Base-by-base conservation (phyloP, 2,888 invertebrate species). In the Ophion costatus region DNA sequence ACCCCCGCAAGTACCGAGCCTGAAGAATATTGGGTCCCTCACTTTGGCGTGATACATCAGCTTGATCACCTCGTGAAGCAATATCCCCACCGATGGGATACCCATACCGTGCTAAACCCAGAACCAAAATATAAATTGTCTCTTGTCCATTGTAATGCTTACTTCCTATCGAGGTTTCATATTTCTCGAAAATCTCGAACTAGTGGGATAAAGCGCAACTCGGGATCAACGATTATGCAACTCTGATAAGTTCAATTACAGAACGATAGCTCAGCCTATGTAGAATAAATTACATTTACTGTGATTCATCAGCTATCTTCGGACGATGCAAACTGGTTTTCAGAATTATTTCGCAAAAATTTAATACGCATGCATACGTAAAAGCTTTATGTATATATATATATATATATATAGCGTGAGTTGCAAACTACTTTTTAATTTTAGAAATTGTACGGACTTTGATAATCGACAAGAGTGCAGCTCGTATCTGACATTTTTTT, bases 21-120 rank as follows among this genome's bases (percentile, higher is more conserved):
- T 96, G 94, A 99, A 97, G 95, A 99, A 98, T 80, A 98, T 95
- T 0, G 99, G 98, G 93, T 98, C 98, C 85, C 95, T 95, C 86
- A 96, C 97, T 92, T 96, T 97, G 61, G 99, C 98, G 93, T 98
- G 98, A 94, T 97, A 97, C 97, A 99, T 97, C 90, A 99, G 95
- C 94, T 99, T 99, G 92, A 99, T 98, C 86, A 98, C 95, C 95
- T 99, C 99, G 93, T 99, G 98, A 82, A 99, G 96, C 78, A 99
- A 95, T 89, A 99, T 99, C 75, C 98, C 98, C 79, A 99, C 96
- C 0, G 99, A 99, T 6, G 99, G 98, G 78, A 98, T 97, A 6
- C 99, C 99, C 98, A 99, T 99, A 82, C 99, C 99, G 92, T 99
- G 99, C 98, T 98, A 94, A 1, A 95, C 93, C 11, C 7, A 59